phyloP scores from a whole-genome alignment of 2,888 invertebrate species.

The Anticlea derivata region DNA sequence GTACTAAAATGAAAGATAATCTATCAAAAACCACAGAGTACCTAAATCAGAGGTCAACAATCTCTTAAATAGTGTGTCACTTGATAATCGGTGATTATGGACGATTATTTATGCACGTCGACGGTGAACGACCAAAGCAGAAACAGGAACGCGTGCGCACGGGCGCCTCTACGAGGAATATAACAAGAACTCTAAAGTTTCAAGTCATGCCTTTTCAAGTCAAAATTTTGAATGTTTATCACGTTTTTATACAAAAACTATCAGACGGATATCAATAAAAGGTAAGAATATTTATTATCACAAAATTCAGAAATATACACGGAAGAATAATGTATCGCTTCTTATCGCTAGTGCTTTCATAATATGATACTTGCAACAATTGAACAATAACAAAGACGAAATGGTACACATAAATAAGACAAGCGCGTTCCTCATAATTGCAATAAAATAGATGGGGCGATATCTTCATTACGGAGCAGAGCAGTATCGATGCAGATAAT shows the following conservation, averaged over 20 bases:
- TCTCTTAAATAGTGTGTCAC: conserved; percentile 68
- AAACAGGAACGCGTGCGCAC: conserved; percentile 24
- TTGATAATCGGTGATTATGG: conserved; percentile 66
- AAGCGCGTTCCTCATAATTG: conserved; percentile 47
- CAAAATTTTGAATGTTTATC: too few relatives aligned
- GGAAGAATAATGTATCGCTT: too few relatives aligned
- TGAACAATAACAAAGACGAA: conserved; percentile 20
- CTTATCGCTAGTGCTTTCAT: neutral
- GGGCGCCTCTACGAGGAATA: neutral
- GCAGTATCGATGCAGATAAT: conserved; percentile 69
- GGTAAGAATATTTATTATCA: too few relatives aligned
- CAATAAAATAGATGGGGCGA: conserved; percentile 64
- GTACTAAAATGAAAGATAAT: neutral
- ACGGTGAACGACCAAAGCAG: conserved; percentile 52
- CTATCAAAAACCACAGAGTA: conserved; percentile 8
- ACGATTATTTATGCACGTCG: conserved; percentile 79
- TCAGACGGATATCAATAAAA: too few relatives aligned
- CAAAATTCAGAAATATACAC: too few relatives aligned
- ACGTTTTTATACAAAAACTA: too few relatives aligned
- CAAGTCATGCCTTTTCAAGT: neutral
- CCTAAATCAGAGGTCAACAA: conserved; percentile 55
- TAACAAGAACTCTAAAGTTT: neutral
- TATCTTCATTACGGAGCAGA: conserved; percentile 70
- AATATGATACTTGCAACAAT: neutral
- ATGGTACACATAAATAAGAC: conserved; percentile 27